Percentiles rank a stretch among this genome's conserved stretches.
phyloP scores from a whole-genome alignment of 2,888 invertebrate species.

The Steinernema hermaphroditum region DNA sequence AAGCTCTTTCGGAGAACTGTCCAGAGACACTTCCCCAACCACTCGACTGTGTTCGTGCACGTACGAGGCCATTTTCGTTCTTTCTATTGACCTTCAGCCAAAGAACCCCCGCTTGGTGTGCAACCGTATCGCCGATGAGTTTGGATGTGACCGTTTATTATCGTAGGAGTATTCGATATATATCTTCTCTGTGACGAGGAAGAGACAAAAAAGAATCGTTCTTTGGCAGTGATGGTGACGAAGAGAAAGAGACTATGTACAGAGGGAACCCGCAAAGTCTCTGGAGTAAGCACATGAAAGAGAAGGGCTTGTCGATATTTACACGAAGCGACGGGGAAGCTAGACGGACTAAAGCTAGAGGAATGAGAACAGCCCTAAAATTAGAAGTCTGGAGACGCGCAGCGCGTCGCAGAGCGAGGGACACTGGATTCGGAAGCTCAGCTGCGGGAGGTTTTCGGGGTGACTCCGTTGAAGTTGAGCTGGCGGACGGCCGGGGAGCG shows the following conservation, averaged over 20 bases:
- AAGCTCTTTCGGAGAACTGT: no score
- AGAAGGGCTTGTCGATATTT: slow-evolving; percentile 21
- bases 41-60: no score
- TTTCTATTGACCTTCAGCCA: no score
- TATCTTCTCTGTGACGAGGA: not conserved
- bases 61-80: no score
- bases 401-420: slow-evolving; percentile 12
- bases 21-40: no score
- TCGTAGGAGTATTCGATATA: not conserved
- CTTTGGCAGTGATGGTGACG: slow-evolving; percentile 21
- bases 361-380: not conserved
- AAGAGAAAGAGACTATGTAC: slow-evolving; percentile 25
- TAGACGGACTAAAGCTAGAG: slow-evolving; percentile 2
- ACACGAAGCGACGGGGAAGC: slow-evolving; percentile 26
- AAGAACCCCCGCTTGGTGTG: no score
- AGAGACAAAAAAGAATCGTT: slow-evolving; percentile 10
- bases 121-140: no score
- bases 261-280: slow-evolving; percentile 27
- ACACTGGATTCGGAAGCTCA: not conserved
- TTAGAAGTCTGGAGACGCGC: slow-evolving; percentile 29
- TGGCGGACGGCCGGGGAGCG: not conserved
- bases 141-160: slow-evolving; percentile 7
- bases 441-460: not conserved
- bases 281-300: slow-evolving; percentile 12
- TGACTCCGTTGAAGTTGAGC: not conserved